Conservation (phyloP, 2,797 vertebrate genomes). For the Hydrophis major region DNA sequence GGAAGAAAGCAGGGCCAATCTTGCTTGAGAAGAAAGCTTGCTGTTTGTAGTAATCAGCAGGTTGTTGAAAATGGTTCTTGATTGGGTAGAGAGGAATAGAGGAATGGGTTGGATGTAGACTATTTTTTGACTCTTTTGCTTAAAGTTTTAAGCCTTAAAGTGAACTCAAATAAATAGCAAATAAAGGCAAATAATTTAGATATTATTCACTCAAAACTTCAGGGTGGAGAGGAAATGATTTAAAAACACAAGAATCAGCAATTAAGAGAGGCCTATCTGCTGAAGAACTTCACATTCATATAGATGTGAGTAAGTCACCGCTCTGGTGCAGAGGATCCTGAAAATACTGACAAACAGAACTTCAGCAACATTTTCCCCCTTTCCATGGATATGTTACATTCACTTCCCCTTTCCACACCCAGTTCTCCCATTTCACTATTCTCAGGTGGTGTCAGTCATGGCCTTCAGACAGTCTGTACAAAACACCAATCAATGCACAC, state of each 20-base stretch:
- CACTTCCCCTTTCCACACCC: not conserved
- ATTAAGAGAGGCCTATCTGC: not conserved
- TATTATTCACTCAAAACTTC: not conserved
- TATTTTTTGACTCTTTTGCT: not conserved
- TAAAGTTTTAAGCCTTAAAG: not conserved
- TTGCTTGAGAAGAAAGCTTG: not conserved
- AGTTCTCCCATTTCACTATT: constrained; percentile 52
- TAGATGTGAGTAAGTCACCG: not conserved
- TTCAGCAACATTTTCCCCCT: constrained; percentile 38
- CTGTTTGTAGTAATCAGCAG: not conserved
- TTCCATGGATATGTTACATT: not conserved
- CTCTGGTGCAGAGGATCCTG: accelerated
- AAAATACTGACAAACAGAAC: constrained; percentile 37
- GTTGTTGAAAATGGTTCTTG: not conserved
- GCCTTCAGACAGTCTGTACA: not conserved
- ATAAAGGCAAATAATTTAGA: not conserved
- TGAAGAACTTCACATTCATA: not conserved
- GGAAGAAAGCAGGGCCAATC: not conserved
- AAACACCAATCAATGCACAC: not conserved
- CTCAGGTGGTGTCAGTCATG: not conserved
- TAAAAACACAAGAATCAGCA: constrained; percentile 25
- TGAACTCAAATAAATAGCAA: constrained; percentile 8
- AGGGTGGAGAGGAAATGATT: constrained; percentile 51
- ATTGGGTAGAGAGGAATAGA: accelerated
- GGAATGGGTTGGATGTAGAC: not conserved